Conservation (phyloP, 2,797 vertebrate species). For the Sebastes oblongus region DNA sequence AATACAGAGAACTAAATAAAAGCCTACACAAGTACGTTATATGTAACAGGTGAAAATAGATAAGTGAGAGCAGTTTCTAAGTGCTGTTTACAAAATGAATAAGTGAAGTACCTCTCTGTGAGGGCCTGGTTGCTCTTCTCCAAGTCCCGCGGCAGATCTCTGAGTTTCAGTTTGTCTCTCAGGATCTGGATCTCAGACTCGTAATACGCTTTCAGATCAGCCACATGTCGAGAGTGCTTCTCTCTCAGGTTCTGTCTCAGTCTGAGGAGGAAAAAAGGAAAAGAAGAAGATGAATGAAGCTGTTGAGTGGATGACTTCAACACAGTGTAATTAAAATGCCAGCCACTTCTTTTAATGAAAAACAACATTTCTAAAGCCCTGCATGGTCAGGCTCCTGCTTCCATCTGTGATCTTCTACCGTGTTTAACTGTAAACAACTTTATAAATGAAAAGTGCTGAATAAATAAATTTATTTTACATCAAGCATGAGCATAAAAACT, state of each 20-base stretch:
- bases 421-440: neutral
- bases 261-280: constrained; percentile 67
- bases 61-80: neutral
- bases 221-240: constrained; percentile 91
- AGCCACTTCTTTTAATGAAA: neutral
- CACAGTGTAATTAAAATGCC: neutral
- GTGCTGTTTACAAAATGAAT: neutral
- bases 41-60: neutral
- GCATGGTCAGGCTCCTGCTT: neutral
- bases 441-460: neutral
- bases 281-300: neutral
- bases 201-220: constrained; percentile 93
- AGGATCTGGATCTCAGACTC: constrained; percentile 90
- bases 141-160: constrained; percentile 81
- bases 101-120: constrained; percentile 80
- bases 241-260: constrained; percentile 93
- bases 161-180: constrained; percentile 87
- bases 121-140: constrained; percentile 88
- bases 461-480: neutral
- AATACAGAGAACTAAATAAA: neutral
- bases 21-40: neutral
- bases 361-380: neutral
- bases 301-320: neutral
- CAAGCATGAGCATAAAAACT: neutral
- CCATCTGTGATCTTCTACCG: neutral